Conservation (phyloP, 2,113 vertebrate genomes). For the Toxotes chatareus region DNA sequence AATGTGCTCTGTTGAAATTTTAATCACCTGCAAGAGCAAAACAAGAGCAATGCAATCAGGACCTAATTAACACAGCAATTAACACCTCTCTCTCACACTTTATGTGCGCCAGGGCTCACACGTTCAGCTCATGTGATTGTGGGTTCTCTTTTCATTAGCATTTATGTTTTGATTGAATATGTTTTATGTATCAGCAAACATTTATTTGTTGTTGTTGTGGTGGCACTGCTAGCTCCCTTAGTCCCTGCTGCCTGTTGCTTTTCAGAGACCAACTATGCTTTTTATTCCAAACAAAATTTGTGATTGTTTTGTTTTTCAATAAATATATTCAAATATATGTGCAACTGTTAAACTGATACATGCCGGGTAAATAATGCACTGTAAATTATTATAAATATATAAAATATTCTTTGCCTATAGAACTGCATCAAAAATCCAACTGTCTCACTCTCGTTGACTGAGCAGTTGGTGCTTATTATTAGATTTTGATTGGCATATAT, state of each 20-base stretch:
- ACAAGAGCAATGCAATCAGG: conserved; percentile 99
- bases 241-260: conserved; percentile 35
- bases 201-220: conserved; percentile 77
- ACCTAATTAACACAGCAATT: conserved; percentile 99
- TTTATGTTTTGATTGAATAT: conserved; percentile 88
- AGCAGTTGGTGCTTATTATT: conserved; percentile 63
- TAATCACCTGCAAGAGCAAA: conserved; percentile 99
- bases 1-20: conserved; percentile 99
- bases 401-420: too few relatives aligned
- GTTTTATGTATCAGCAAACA: conserved; percentile 83
- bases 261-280: neutral
- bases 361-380: neutral
- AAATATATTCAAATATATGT: neutral
- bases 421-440: too few relatives aligned
- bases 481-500: conserved; percentile 77
- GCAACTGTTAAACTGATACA: neutral
- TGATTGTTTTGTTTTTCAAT: neutral
- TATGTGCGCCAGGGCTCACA: conserved; percentile 75
- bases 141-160: conserved; percentile 90
- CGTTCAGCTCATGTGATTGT: conserved; percentile 83
- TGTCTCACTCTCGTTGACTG: conserved; percentile 6
- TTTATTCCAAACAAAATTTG: conserved; percentile 14
- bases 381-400: too few relatives aligned
- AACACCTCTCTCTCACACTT: conserved; percentile 90
- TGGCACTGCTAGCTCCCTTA: conserved; percentile 46